A percentile compares a stretch with the other conserved stretches of the same genome.
Evolutionary conservation across 2,113 vertebrate species (phyloP).

Genomic region (Cromileptes altivelis): DNA sequence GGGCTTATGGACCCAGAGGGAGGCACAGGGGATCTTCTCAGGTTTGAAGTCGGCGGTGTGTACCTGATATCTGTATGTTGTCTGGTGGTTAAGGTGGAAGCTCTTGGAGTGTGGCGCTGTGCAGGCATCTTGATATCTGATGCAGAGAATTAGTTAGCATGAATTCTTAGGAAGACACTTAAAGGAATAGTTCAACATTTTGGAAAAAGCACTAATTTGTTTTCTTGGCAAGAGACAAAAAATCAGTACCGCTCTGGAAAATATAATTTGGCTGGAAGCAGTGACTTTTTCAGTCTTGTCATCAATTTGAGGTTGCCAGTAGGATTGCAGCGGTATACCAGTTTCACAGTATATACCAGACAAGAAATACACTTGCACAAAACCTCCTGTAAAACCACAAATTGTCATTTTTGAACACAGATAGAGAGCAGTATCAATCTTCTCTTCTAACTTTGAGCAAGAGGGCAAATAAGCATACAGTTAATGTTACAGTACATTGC

Average conservation of each 20-base stretch:
- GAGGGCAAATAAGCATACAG: background rate
- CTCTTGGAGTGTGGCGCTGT: slow-evolving; percentile 81
- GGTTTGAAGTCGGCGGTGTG: slow-evolving; percentile 70
- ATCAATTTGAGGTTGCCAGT: background rate
- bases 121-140: slow-evolving; percentile 87
- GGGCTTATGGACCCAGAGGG: slow-evolving; percentile 69
- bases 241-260: background rate
- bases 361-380: background rate
- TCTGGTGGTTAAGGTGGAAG: slow-evolving; percentile 77
- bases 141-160: slow-evolving; percentile 55
- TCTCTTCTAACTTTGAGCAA: background rate
- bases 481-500: background rate
- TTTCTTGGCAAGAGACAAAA: background rate
- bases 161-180: slow-evolving; percentile 6
- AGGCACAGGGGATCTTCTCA: slow-evolving; percentile 73
- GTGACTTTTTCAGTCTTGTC: background rate
- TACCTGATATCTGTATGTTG: slow-evolving; percentile 80
- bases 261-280: background rate
- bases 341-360: too few relatives aligned
- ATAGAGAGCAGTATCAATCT: background rate
- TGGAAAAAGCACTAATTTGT: rapidly evolving
- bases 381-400: background rate
- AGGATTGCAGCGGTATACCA: too few relatives aligned
- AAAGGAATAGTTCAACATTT: background rate
- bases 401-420: background rate